Conservation (phyloP, 1,140 invertebrate genomes). For the Leguminivora glycinivorella region DNA sequence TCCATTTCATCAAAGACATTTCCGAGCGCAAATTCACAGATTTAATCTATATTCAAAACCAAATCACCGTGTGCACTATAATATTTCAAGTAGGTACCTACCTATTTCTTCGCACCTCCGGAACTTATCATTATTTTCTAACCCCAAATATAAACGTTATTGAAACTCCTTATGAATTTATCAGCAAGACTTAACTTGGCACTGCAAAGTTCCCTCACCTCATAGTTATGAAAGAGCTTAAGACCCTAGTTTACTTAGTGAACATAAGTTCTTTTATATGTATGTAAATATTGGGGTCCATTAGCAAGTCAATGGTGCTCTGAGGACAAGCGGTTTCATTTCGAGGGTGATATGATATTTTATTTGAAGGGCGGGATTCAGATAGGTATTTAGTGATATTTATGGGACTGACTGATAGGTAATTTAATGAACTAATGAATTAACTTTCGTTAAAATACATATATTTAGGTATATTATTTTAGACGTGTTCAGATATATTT, state of each 20-base stretch:
- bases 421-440: no score
- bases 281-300: neutral
- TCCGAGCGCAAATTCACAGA: no score
- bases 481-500: no score
- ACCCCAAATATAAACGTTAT: neutral
- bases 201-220: neutral
- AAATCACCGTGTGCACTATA: no score
- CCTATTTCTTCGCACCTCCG: no score
- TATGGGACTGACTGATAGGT: no score
- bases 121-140: no score
- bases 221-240: neutral
- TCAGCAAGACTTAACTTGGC: neutral
- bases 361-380: neutral
- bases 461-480: no score
- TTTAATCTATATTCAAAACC: no score
- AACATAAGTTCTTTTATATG: neutral
- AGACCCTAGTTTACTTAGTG: neutral
- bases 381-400: neutral
- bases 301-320: conserved; percentile 2
- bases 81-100: no score
- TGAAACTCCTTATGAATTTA: conserved; percentile 2
- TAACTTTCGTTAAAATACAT: no score
- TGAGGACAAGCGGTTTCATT: neutral
- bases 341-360: neutral
- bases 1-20: no score